These are phyloP conservation scores for Heliopora coerulea DNA, from an alignment of 92 coral and sea anemone species.

Conservation along the genomic window DNA sequence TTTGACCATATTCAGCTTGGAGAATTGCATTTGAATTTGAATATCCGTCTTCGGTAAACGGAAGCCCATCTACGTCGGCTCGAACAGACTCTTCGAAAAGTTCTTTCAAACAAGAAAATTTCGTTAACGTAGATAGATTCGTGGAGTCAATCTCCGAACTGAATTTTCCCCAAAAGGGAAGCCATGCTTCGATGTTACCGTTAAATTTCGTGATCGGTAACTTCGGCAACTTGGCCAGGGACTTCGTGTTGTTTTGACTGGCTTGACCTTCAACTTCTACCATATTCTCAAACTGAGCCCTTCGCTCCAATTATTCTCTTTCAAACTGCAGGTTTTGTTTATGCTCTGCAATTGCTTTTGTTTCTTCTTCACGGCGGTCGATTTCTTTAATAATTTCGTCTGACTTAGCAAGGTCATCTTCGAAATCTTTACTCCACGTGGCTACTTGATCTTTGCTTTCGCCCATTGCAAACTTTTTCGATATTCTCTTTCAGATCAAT, in stretches of 20 bases:
- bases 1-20: conserved; percentile 56
- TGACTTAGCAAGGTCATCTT: conserved; percentile 23
- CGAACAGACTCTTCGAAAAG: conserved; percentile 49
- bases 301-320: conserved; percentile 51
- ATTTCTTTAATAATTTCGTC: conserved; percentile 29
- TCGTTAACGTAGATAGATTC: conserved; percentile 50
- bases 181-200: conserved; percentile 56
- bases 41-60: conserved; percentile 61
- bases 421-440: conserved; percentile 6
- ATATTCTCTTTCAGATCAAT: conserved; percentile 46
- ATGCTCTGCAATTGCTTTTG: conserved; percentile 44
- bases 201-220: conserved; percentile 58
- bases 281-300: conserved; percentile 50
- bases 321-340: conserved; percentile 54
- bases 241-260: conserved; percentile 8
- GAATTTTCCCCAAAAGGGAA: conserved; percentile 56
- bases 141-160: conserved; percentile 52
- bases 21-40: conserved; percentile 55
- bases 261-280: conserved; percentile 31
- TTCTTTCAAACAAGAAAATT: conserved; percentile 59
- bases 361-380: conserved; percentile 25
- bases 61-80: conserved; percentile 55
- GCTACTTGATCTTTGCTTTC: conserved; percentile 39
- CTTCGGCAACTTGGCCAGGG: conserved; percentile 61
- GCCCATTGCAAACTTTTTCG: conserved; percentile 56